phyloP scores from a whole-genome alignment of 2,113 vertebrate genomes.

The Trematomus loennbergii region DNA sequence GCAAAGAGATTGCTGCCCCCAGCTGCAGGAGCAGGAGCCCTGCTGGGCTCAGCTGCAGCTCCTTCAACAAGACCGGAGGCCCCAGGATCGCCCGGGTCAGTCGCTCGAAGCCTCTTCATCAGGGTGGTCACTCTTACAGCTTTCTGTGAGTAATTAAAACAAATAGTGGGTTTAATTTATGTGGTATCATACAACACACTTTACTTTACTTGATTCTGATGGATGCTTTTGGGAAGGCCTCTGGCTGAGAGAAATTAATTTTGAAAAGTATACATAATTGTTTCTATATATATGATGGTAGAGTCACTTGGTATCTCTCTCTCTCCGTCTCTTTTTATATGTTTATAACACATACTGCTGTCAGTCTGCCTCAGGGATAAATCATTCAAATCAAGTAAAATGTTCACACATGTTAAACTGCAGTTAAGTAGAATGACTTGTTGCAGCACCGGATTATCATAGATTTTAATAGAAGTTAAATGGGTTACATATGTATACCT shows the following conservation, averaged over 20 bases:
- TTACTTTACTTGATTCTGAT: background rate
- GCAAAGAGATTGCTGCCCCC: conserved; percentile 41
- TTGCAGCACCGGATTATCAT: background rate
- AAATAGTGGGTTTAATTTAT: background rate
- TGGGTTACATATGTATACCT: background rate
- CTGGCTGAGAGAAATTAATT: background rate
- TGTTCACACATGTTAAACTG: no score
- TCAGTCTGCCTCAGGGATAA: no score
- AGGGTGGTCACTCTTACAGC: conserved; percentile 96
- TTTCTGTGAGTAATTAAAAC: conserved; percentile 84
- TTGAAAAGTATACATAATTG: background rate
- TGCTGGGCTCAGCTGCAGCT: conserved; percentile 65
- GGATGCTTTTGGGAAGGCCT: no score
- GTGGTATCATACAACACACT: background rate
- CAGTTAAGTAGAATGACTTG: background rate
- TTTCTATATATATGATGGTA: no score
- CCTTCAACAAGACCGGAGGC: conserved; percentile 72
- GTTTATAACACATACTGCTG: no score
- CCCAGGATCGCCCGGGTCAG: conserved; percentile 88
- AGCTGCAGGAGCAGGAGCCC: conserved; percentile 66
- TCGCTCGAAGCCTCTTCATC: conserved; percentile 95
- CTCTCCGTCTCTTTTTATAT: background rate
- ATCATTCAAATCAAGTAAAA: no score
- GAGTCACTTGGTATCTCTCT: background rate
- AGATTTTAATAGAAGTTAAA: background rate